phyloP scores from a whole-genome alignment of 2,113 vertebrate genomes.

The Mustela nigripes region DNA sequence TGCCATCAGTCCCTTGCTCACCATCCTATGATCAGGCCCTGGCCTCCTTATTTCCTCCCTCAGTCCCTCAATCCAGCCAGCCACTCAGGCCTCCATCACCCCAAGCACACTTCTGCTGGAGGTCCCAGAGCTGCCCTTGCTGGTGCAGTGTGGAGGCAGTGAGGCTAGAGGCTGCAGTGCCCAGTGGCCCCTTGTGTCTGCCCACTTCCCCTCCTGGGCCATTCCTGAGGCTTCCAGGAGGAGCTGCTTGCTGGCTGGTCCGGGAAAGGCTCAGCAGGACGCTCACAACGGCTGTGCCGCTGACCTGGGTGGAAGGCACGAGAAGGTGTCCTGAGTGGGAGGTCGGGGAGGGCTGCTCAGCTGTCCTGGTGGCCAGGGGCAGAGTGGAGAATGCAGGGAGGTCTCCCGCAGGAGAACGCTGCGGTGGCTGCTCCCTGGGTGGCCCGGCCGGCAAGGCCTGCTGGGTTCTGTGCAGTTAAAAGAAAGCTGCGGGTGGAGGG shows the following conservation, averaged over 20 bases:
- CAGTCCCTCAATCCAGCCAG: background rate
- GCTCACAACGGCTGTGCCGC: rapidly evolving
- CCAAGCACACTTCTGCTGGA: background rate
- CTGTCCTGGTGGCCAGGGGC: background rate
- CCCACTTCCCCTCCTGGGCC: background rate
- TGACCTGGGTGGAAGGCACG: background rate
- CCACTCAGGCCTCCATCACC: background rate
- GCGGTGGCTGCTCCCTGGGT: conserved; percentile 84
- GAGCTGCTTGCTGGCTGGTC: background rate
- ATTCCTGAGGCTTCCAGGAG: background rate
- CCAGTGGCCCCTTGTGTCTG: rapidly evolving
- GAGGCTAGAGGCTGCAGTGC: background rate
- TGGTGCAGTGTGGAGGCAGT: background rate
- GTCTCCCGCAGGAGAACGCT: background rate
- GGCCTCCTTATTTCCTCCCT: background rate
- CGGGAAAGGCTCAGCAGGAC: background rate
- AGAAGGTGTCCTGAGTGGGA: background rate
- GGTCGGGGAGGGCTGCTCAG: background rate
- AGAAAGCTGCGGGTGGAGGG: conserved; percentile 83
- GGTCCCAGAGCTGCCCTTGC: too few relatives aligned
- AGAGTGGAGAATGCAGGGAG: background rate
- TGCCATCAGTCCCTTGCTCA: background rate
- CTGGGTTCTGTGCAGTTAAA: conserved; percentile 85
- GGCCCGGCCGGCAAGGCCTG: conserved; percentile 81
- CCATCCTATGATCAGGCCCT: background rate